Base-by-base conservation (phyloP, 2,888 invertebrate genomes). In the Muschampia plurimacula region DNA sequence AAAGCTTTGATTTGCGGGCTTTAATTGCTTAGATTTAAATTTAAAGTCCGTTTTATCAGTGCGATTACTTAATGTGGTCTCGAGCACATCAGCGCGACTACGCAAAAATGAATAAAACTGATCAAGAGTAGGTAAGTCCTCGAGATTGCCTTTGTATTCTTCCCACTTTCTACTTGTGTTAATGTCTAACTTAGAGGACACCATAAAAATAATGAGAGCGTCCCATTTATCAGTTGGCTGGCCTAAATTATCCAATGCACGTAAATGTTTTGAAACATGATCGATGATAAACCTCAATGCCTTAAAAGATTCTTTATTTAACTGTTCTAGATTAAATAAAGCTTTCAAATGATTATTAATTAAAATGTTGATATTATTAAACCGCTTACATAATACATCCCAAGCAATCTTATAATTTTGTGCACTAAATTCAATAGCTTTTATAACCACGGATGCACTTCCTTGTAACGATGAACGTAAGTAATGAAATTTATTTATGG, bases 341-440 rank as follows among this genome's bases (percentile, higher is more conserved):
- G 49, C 49, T 12, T 63, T 63, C 2, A 70, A 41, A 55, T 70
- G 69, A 32, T 70, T 70, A 44, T 62, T 63, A 22, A 70, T 57
- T 28, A 70, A 32, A n/a, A 70, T 55, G 22, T 55, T 52, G 12
- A 57, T 10, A 44, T 64, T 64, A 39, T 70, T 15, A 28, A 57
- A 70, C 2, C 69, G 15, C 15, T 70, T 39, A 28, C 52, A 44
- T 28, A 70, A 57, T 3, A 70, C 12, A 13, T 70, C 55, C 69
- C 69, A 70, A 28, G 63, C 69, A 5, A 44, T 39, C 0, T 55
- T 55, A 44, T 70, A 70, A 36, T 70, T 64, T 52, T 64, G 15
- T 0, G 69, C 69, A 39, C 55, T 63, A 57, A 70, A 70, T 13
- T 64, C 57, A n/a, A 70, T 64, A 32, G 64, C 55, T 55, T 64